Evolutionary conservation across 35 echinoderm and acorn worm genomes (phyloP).

Genomic region (Apostichopus californicus): DNA sequence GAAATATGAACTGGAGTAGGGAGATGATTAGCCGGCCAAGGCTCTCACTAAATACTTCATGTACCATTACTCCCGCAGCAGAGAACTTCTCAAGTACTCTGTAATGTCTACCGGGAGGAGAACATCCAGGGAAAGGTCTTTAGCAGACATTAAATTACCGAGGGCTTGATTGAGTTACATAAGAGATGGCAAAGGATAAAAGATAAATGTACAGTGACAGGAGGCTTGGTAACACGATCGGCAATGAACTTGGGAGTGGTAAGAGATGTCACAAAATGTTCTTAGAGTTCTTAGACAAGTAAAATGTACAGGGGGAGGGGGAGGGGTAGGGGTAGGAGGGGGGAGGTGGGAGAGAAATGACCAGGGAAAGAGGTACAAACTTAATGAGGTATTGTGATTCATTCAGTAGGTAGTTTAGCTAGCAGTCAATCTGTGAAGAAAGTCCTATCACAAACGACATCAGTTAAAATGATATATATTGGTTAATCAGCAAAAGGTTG

Average conservation of each 20-base stretch:
- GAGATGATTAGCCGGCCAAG: slow-evolving; percentile 25
- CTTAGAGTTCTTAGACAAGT: background rate
- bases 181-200: slow-evolving; percentile 1
- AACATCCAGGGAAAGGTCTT: slow-evolving; percentile 26
- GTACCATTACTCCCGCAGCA: slow-evolving; percentile 13
- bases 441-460: background rate
- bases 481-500: background rate
- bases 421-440: background rate
- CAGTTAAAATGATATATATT: background rate
- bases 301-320: too few relatives aligned
- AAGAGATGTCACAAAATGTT: background rate
- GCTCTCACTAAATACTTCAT: slow-evolving; percentile 21
- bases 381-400: background rate
- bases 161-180: slow-evolving; percentile 26
- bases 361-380: slow-evolving; percentile 7
- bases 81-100: slow-evolving; percentile 12
- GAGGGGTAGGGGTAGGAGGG: background rate
- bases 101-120: slow-evolving; percentile 11
- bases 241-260: background rate
- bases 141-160: slow-evolving; percentile 1
- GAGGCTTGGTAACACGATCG: background rate
- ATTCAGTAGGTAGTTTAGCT: background rate
- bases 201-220: background rate
- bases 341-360: background rate
- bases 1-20: slow-evolving; percentile 26